These are phyloP conservation scores for Eptesicus fuscus DNA, from an alignment of 2,113 vertebrate genomes.

Conservation along the genomic window DNA sequence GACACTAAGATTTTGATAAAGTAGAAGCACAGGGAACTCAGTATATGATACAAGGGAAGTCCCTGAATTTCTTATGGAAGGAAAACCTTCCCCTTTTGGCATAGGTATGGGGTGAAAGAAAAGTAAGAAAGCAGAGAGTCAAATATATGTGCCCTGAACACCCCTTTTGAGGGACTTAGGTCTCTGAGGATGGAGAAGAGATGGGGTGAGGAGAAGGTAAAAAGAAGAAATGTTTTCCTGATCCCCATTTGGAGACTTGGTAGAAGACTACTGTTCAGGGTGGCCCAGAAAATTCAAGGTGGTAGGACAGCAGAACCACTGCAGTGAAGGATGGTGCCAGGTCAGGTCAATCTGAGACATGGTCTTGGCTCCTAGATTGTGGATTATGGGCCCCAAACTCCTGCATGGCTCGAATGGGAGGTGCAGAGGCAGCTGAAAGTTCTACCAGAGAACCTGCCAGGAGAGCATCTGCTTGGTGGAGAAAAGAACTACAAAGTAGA, in stretches of 20 bases:
- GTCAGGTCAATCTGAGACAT: neutral
- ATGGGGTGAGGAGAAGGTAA: neutral
- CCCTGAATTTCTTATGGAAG: neutral
- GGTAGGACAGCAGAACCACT: neutral
- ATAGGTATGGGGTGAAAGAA: neutral
- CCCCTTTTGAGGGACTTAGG: neutral
- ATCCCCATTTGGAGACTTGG: neutral
- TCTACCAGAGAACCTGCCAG: neutral
- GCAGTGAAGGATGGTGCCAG: neutral
- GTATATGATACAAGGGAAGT: neutral
- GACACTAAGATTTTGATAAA: neutral
- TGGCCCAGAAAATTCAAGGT: neutral
- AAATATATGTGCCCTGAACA: neutral
- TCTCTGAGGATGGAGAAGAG: neutral
- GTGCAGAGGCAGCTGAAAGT: neutral
- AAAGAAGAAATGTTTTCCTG: neutral
- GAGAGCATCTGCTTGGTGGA: fast-evolving
- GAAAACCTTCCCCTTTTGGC: neutral
- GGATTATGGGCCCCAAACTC: neutral
- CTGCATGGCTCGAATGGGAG: neutral
- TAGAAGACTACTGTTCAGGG: neutral
- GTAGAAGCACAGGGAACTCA: neutral
- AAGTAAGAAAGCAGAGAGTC: neutral
- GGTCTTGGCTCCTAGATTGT: too few relatives aligned
- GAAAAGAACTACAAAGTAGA: neutral